phyloP scores from a whole-genome alignment of 2,113 vertebrate species.

The Cricetomys ansorgei region DNA sequence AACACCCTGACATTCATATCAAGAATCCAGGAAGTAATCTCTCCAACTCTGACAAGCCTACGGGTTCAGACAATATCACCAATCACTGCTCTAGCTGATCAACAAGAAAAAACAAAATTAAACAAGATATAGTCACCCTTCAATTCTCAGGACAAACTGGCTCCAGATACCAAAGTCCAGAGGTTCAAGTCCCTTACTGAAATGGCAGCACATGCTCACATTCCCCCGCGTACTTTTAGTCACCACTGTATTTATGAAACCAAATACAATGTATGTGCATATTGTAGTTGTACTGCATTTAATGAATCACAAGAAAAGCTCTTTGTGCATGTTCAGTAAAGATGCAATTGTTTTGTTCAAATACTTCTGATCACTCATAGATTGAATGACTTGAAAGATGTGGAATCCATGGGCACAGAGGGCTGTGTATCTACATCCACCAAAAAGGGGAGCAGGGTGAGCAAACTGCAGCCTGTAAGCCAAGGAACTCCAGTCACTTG shows the following conservation, averaged over 20 bases:
- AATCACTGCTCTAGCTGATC: constrained; percentile 41
- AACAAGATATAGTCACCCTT: neutral
- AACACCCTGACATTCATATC: constrained; percentile 43
- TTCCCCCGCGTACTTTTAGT: neutral
- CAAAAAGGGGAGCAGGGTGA: neutral
- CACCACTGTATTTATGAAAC: neutral
- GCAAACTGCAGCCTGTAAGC: neutral
- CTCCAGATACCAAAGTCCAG: neutral
- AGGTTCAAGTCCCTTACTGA: neutral
- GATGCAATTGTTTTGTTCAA: neutral
- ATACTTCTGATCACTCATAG: neutral
- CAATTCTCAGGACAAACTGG: neutral
- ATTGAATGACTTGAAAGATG: neutral
- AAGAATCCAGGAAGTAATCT: constrained; percentile 60
- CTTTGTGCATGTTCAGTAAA: neutral
- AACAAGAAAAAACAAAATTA: neutral
- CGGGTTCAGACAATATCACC: constrained; percentile 51
- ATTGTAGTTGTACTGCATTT: neutral
- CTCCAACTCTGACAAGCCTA: constrained; percentile 34
- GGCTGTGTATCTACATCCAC: neutral
- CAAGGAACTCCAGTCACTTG: constrained; percentile 40
- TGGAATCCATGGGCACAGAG: neutral
- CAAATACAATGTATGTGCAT: neutral
- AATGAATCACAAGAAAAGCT: neutral
- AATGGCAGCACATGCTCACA: neutral